Evolutionary conservation across 2,888 invertebrate species (phyloP), one percentile per base, ranked within the genome.

Genomic region (Conomelus anceps): DNA sequence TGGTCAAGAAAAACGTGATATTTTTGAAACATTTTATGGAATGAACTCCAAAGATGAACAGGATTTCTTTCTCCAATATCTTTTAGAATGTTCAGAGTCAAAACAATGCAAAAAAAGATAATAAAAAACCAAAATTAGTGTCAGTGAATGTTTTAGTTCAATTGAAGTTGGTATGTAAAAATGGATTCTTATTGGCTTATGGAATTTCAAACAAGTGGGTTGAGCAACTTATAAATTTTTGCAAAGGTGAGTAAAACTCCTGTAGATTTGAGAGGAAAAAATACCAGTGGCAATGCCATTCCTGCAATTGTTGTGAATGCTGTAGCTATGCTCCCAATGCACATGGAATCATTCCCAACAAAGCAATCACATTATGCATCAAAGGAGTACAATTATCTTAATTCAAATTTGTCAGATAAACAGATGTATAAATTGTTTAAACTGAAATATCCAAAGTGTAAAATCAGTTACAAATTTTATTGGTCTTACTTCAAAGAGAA

Each of bases 401-500:
- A 24, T 23, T 23, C 3, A 23, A 13, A 22, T 7, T 23, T 87
- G 17, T 24, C 1, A 24, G 11, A 26, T 11, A 23, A 87, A 23
- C 17, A 20, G 1, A 87, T 87, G 87, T 87, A 88, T 23, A 23
- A 88, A 7, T 41, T 88, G n/a, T 88, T 63, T 63, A 41, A 63
- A 11, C 4, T 63, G 20, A 63, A 88, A 88, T n/a, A 88, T 34
- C 41, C 88, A 84, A 63, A 84, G 13, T 11, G 20, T 1, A 87
- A 87, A 13, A 89, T 91, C 86, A 90, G 87, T 22, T 91, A 91
- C 23, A 34, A 88, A 17, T 91, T 89, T 89, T 91, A 91, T 89
- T 88, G 84, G 34, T 90, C 88, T 85, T 87, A 89, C 87, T 91
- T 91, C 88, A 87, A 89, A 85, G 89, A 91, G 88, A 91, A 91